Evolutionary conservation across 2,797 vertebrate genomes (phyloP).

Genomic region (Coregonus sp.): DNA sequence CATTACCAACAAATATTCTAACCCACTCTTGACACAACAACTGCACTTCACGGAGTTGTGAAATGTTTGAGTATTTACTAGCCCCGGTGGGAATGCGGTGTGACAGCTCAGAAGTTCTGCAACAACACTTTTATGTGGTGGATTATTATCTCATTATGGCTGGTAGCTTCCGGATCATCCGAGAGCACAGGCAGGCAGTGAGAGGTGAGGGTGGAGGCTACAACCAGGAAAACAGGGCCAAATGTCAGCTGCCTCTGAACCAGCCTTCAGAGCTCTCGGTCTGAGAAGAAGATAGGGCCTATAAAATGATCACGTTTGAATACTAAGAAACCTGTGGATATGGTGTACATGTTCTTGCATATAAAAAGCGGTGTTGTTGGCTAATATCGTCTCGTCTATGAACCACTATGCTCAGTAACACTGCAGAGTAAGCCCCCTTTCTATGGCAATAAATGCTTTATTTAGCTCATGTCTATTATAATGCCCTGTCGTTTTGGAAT

Average conservation of each 20-base stretch:
- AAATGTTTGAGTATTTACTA: constrained; percentile 1
- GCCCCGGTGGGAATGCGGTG: not conserved
- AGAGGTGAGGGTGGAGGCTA: constrained; percentile 11
- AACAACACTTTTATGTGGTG: not conserved
- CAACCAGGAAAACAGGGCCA: no score
- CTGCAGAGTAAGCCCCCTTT: not conserved
- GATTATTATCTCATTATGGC: not conserved
- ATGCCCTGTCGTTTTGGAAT: not conserved
- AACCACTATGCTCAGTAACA: not conserved
- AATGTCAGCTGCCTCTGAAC: not conserved
- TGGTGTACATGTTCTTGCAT: not conserved
- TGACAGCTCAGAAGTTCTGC: not conserved
- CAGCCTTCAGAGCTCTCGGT: constrained; percentile 4
- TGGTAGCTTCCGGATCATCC: not conserved
- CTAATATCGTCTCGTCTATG: not conserved
- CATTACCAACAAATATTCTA: not conserved
- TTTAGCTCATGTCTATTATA: not conserved
- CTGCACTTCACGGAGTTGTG: not conserved
- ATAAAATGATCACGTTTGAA: no score
- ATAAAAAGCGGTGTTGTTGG: not conserved
- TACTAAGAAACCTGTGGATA: no score
- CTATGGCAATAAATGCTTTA: not conserved
- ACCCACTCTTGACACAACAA: constrained; percentile 4
- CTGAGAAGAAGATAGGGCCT: not conserved
- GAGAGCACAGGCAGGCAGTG: not conserved